These are phyloP conservation scores for Gymnocypris eckloni DNA, from an alignment of 2,797 vertebrate genomes.

Conservation along the genomic window DNA sequence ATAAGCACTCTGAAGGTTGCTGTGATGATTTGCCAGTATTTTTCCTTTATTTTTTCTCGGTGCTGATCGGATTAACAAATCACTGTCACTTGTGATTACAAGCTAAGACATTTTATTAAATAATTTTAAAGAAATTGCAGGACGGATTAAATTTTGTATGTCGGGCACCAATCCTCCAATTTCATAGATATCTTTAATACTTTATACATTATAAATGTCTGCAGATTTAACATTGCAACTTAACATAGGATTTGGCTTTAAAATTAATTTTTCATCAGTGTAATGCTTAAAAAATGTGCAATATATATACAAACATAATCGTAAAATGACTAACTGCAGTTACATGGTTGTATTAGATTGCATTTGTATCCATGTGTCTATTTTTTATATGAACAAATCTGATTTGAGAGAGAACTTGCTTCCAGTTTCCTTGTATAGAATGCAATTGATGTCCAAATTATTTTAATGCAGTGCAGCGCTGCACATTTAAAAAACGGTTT, in stretches of 20 bases:
- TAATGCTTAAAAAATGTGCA: neutral
- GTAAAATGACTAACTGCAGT: neutral
- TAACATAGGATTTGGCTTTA: neutral
- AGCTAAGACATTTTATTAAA: slow-evolving; percentile 3
- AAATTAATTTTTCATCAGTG: neutral
- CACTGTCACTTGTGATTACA: slow-evolving; percentile 5
- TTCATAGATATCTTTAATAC: neutral
- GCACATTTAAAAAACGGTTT: slow-evolving; percentile 2
- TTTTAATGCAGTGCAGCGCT: neutral
- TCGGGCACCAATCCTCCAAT: neutral
- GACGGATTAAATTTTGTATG: neutral
- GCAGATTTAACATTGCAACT: neutral
- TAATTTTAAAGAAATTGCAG: neutral
- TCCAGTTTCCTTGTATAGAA: neutral
- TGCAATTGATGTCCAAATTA: neutral
- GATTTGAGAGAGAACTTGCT: neutral
- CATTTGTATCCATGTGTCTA: neutral
- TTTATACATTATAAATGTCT: neutral
- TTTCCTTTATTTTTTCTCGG: too few relatives aligned
- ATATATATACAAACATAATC: neutral
- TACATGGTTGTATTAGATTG: neutral
- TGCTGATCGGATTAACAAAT: neutral
- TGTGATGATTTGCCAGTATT: neutral
- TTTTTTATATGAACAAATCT: neutral
- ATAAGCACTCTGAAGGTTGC: neutral